A percentile compares a stretch with the other conserved stretches of the same genome.
Conservation (phyloP, 2,797 vertebrate genomes). For the Pangasius krempfi region DNA sequence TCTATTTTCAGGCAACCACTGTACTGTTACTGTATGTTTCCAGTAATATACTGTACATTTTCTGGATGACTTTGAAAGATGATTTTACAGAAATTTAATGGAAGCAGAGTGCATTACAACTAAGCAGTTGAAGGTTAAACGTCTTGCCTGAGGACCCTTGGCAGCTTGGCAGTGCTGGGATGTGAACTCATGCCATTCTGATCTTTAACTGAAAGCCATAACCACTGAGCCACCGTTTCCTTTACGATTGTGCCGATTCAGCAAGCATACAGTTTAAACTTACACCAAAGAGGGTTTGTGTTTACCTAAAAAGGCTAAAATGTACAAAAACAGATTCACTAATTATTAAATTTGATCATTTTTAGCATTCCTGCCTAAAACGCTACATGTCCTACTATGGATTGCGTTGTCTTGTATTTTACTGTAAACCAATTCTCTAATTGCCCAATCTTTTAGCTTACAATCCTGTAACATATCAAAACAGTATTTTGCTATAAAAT, state of each 20-base stretch:
- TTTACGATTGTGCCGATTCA: neutral
- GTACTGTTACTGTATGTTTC: too few species aligned
- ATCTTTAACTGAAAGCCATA: neutral
- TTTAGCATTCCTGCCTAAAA: too few species aligned
- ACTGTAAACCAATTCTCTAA: neutral
- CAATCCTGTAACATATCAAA: neutral
- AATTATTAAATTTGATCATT: neutral
- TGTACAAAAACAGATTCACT: neutral
- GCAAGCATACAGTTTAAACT: neutral
- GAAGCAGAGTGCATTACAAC: neutral
- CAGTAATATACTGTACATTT: neutral
- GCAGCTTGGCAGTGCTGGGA: neutral
- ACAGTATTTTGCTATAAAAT: neutral
- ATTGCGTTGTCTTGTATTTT: neutral
- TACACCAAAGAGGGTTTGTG: neutral
- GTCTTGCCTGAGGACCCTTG: neutral
- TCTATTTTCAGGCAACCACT: neutral
- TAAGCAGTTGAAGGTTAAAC: neutral
- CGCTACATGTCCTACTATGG: neutral
- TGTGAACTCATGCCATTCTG: neutral
- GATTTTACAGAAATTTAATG: neutral
- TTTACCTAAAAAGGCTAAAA: neutral
- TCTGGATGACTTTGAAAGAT: neutral
- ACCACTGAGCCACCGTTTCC: constrained; percentile 1
- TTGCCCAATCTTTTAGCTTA: too few species aligned